Conservation (phyloP, 1,140 invertebrate genomes). For the Ridgeia piscesae region DNA sequence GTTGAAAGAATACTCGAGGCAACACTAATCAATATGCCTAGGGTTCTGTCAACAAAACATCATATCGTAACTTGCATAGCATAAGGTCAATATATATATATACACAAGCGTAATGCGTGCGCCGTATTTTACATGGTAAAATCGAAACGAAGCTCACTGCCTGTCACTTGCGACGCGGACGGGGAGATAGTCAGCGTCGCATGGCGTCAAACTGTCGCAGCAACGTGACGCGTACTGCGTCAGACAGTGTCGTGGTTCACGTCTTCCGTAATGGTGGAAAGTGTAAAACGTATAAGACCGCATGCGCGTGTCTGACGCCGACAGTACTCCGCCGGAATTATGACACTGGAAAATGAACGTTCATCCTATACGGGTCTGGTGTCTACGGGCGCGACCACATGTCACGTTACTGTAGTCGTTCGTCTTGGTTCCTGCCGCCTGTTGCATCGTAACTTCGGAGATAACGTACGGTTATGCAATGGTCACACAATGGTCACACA, state of each 20-base stretch:
- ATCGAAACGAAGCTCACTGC: not conserved
- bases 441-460: not conserved
- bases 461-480: not conserved
- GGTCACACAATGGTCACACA: no score
- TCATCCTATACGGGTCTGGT: not conserved
- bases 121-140: not conserved
- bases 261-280: not conserved
- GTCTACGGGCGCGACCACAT: not conserved
- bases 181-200: not conserved
- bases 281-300: not conserved
- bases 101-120: not conserved
- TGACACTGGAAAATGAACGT: not conserved
- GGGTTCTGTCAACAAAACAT: constrained; percentile 1
- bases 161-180: not conserved
- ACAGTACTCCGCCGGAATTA: not conserved
- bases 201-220: not conserved
- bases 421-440: not conserved
- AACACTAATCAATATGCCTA: constrained; percentile 1
- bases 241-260: not conserved
- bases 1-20: not conserved
- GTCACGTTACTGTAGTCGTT: not conserved
- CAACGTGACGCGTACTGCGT: not conserved
- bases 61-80: not conserved
- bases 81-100: not conserved
- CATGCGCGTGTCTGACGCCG: not conserved